Base-by-base conservation (phyloP, 2,888 invertebrate species). In the Fabriciana adippe region DNA sequence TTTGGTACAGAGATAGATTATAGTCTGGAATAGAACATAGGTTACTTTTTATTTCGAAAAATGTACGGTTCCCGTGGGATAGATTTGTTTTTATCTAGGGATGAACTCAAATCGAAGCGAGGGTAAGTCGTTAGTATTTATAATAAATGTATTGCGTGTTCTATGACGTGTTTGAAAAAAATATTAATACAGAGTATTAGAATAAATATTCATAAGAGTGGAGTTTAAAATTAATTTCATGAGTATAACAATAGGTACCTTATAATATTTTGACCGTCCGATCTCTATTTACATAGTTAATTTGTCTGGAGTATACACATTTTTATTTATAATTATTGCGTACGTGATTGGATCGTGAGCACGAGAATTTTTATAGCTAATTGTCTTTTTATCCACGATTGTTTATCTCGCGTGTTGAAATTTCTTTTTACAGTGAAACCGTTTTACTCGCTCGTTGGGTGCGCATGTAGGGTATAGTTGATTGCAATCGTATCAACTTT, bases 331-430 rank as follows among this genome's bases (percentile, higher is more conserved):
- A 71, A 67, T 66, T 18, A 18, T 18, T 73, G 73, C 74, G 78
- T 79, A 81, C 77, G 78, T 78, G 68, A 78, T 75, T 76, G 73
- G 71, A 78, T 82, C 80, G 77, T 78, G 77, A 75, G 77, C 79
- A 80, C 81, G 81, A 79, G 78, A 85, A 82, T 81, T 82, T 75
- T 76, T 68, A 81, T 83, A 80, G 78, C 76, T 80, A 71, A 78
- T 78, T 75, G 70, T 72, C 72, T 72, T 73, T 70, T 79, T 80
- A 79, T 79, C 79, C 80, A 80, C 77, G 69, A 70, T 72, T 71
- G 73, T 72, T 73, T 71, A 78, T 77, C 78, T 81, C 68, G 74
- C 78, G 75, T 74, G 78, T 72, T 76, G 75, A 73, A 74, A 73
- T 69, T 71, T 72, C 71, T 69, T 70, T 69, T 64, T 65, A 68